Conservation (phyloP, 2,888 invertebrate species). For the Spisula solida region DNA sequence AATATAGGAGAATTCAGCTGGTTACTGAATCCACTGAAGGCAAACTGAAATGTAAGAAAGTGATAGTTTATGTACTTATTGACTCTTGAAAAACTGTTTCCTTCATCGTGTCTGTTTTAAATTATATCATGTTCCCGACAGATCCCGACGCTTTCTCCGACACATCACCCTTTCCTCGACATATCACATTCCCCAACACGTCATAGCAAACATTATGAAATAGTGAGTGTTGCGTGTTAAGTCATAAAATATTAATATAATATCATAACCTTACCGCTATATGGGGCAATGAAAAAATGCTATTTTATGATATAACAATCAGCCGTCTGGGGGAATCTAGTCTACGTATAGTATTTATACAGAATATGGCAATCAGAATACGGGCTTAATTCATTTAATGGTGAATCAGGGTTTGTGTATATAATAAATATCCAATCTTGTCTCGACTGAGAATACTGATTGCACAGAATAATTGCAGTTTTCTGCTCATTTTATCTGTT, state of each 20-base stretch:
- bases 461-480: neutral
- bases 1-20: slow-evolving; percentile 90
- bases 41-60: slow-evolving; percentile 89
- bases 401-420: neutral
- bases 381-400: slow-evolving; percentile 3
- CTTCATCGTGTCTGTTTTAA: too few relatives aligned
- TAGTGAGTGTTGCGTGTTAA: neutral
- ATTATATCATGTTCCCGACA: too few relatives aligned
- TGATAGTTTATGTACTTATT: too few relatives aligned
- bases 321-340: neutral
- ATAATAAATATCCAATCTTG: neutral
- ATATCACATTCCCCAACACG: neutral
- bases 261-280: neutral
- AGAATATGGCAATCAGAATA: neutral
- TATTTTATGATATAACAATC: neutral
- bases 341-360: neutral
- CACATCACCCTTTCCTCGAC: neutral
- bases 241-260: slow-evolving; percentile 18
- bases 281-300: neutral
- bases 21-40: slow-evolving; percentile 90
- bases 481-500: neutral
- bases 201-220: neutral
- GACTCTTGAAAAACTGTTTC: too few relatives aligned
- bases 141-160: too few relatives aligned
- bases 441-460: neutral